Conservation (phyloP, 37 sponge, comb jelly and placozoan genomes). For the Geodia barretti region DNA sequence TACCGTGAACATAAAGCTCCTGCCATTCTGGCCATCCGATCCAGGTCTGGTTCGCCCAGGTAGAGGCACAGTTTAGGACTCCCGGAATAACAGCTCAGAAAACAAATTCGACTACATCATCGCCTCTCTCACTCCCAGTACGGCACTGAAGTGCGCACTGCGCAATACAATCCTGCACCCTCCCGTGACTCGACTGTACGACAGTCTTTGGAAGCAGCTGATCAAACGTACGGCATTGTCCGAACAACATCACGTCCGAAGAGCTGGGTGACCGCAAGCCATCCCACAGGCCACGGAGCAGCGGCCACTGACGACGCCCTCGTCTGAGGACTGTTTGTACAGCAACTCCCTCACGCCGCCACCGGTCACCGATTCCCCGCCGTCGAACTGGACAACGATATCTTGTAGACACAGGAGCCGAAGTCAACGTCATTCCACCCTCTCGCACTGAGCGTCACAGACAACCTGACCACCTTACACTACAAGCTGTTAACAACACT, state of each 20-base stretch:
- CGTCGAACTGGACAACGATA: slow-evolving; percentile 8
- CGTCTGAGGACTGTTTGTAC: slow-evolving; percentile 36
- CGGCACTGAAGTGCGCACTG: too few relatives aligned
- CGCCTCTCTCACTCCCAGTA: too few relatives aligned
- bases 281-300: slow-evolving; percentile 38
- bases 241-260: slow-evolving; percentile 8
- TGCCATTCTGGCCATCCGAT: slow-evolving; percentile 57
- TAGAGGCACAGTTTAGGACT: slow-evolving; percentile 48
- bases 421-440: slow-evolving; percentile 7
- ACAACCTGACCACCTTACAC: background rate
- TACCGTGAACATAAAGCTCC: slow-evolving; percentile 36
- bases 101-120: slow-evolving; percentile 48
- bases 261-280: slow-evolving; percentile 43
- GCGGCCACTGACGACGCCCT: slow-evolving; percentile 19
- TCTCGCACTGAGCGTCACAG: background rate
- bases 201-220: slow-evolving; percentile 25
- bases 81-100: slow-evolving; percentile 19
- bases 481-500: background rate
- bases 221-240: slow-evolving; percentile 31
- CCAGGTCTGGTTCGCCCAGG: too few relatives aligned
- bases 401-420: slow-evolving; percentile 60
- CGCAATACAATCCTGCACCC: too few relatives aligned
- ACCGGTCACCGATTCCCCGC: background rate
- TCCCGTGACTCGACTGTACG: slow-evolving; percentile 35
- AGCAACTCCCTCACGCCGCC: background rate